These are phyloP conservation scores for Zaprionus gabonicus DNA, from an alignment of 1,140 invertebrate species.

Conservation along the genomic window DNA sequence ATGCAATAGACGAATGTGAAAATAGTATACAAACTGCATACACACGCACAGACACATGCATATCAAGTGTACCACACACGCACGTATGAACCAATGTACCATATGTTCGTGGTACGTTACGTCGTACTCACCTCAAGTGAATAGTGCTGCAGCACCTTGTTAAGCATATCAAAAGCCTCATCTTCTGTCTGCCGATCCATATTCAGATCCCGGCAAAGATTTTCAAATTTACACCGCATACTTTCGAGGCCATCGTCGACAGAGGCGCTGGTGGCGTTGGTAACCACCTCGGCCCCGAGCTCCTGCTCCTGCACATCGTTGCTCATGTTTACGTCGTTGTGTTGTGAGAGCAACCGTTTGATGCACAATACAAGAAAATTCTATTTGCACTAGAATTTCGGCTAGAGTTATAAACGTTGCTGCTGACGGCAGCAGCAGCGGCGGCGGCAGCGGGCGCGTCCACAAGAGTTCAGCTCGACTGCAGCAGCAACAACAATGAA, in stretches of 20 bases:
- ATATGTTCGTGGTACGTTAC: background rate
- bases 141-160: constrained; percentile 62
- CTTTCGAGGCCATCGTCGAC: constrained; percentile 55
- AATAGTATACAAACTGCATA: constrained; percentile 5
- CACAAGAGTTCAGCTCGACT: constrained; percentile 25
- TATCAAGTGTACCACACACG: background rate
- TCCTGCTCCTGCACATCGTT: constrained; percentile 66
- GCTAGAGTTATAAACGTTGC: constrained; percentile 24
- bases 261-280: constrained; percentile 34
- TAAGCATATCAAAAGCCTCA: constrained; percentile 63
- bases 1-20: background rate
- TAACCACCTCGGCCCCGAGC: constrained; percentile 67
- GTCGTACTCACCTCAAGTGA: constrained; percentile 68
- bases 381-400: constrained; percentile 13
- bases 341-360: background rate
- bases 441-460: constrained; percentile 41
- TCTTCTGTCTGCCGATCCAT: constrained; percentile 78
- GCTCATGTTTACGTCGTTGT: constrained; percentile 32
- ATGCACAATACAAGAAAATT: constrained; percentile 5
- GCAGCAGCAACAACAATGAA: constrained; percentile 27
- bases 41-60: background rate
- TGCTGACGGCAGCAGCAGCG: constrained; percentile 36
- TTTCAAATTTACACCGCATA: constrained; percentile 60
- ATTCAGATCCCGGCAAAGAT: constrained; percentile 78
- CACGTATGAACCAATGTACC: no score